Conservation (phyloP, 2,113 vertebrate genomes). For the Plectropomus leopardus region DNA sequence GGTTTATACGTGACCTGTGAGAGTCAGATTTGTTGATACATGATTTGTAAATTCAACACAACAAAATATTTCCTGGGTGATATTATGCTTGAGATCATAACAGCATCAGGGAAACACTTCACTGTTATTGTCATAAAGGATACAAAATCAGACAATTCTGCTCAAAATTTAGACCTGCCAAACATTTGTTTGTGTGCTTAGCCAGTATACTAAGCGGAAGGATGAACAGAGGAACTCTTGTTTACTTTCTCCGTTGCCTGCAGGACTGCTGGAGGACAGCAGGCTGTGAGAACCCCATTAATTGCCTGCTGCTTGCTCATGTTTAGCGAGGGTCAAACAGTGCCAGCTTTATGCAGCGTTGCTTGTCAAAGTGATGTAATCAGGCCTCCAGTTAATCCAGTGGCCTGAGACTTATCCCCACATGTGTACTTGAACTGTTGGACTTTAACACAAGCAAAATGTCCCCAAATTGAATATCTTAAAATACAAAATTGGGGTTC, state of each 20-base stretch:
- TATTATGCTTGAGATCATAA: constrained; percentile 44
- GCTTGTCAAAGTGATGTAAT: constrained; percentile 50
- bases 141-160: constrained; percentile 28
- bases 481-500: constrained; percentile 18
- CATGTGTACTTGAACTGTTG: constrained; percentile 53
- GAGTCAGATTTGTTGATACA: constrained; percentile 61
- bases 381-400: constrained; percentile 16
- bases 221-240: constrained; percentile 52
- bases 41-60: constrained; percentile 48
- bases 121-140: constrained; percentile 12
- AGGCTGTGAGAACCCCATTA: constrained; percentile 31
- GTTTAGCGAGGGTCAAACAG: constrained; percentile 34
- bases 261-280: constrained; percentile 33
- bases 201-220: constrained; percentile 23
- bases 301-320: constrained; percentile 37
- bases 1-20: constrained; percentile 53
- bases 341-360: constrained; percentile 49
- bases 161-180: constrained; percentile 10
- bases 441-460: constrained; percentile 41
- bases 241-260: constrained; percentile 52
- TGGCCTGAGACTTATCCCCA: constrained; percentile 28
- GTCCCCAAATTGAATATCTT: constrained; percentile 19
- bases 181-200: constrained; percentile 36
- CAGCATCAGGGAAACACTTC: constrained; percentile 17
- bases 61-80: constrained; percentile 62